phyloP scores from a whole-genome alignment of 2,113 vertebrate genomes.

The Brachypteracias leptosomus region DNA sequence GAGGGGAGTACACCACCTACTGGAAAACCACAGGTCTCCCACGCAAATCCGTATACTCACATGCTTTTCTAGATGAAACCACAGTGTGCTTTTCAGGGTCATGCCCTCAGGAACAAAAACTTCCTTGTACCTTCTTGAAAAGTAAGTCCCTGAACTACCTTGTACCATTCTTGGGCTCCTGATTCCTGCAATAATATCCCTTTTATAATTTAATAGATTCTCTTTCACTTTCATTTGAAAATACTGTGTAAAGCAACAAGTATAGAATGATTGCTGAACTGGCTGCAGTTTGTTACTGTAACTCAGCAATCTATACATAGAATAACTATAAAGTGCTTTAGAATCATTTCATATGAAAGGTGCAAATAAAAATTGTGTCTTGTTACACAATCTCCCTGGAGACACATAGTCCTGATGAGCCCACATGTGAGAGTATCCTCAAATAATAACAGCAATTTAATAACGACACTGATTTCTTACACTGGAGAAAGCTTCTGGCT shows the following conservation, averaged over 20 bases:
- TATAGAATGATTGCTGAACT: background rate
- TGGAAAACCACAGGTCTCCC: conserved; percentile 49
- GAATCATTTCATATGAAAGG: background rate
- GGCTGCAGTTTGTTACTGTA: background rate
- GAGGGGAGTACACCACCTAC: conserved; percentile 46
- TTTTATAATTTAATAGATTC: background rate
- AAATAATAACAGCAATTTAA: background rate
- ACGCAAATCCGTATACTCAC: conserved; percentile 13
- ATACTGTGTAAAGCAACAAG: background rate
- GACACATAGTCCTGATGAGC: background rate
- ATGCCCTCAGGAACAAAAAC: background rate
- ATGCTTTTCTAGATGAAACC: background rate
- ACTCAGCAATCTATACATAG: background rate
- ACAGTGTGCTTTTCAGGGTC: background rate
- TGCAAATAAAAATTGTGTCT: background rate
- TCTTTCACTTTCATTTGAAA: background rate
- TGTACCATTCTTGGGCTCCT: background rate
- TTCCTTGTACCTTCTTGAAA: background rate
- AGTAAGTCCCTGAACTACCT: background rate
- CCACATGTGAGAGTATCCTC: background rate
- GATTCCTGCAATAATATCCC: background rate
- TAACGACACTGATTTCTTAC: background rate
- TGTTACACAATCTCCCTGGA: background rate
- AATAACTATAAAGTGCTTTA: conserved; percentile 34
- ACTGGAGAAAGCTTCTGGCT: background rate